Conservation (phyloP, 2,888 invertebrate species). For the Micropterix aruncella region DNA sequence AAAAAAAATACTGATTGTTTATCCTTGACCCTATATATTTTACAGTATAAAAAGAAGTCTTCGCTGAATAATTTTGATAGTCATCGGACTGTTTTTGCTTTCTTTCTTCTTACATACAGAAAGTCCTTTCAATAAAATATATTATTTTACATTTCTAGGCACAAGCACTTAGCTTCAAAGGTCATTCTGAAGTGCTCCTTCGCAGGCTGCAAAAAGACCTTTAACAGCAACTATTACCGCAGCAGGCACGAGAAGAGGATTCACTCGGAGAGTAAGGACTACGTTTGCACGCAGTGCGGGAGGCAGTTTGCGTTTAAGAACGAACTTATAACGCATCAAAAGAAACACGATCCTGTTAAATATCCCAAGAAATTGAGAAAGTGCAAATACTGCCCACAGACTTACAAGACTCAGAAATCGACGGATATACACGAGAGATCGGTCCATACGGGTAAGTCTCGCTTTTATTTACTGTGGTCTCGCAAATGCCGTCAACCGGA, state of each 20-base stretch:
- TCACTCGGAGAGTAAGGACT: constrained; percentile 21
- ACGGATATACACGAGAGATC: constrained; percentile 32
- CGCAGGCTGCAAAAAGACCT: constrained; percentile 19
- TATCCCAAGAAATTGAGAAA: constrained; percentile 19
- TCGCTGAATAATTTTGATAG: too few species aligned
- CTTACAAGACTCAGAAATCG: constrained; percentile 27
- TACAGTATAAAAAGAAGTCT: too few species aligned
- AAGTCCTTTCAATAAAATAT: too few species aligned
- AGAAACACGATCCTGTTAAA: constrained; percentile 23
- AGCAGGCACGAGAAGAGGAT: constrained; percentile 24
- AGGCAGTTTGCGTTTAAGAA: constrained; percentile 23
- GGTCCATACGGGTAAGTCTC: constrained; percentile 29
- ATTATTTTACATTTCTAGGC: too few species aligned
- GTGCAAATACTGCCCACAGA: constrained; percentile 29
- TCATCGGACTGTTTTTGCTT: too few species aligned
- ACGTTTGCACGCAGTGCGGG: constrained; percentile 26
- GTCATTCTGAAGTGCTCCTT: constrained; percentile 20
- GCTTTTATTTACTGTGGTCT: too few species aligned
- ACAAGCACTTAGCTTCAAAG: not conserved
- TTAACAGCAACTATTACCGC: constrained; percentile 22
- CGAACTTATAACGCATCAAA: constrained; percentile 23
- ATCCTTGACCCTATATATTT: too few species aligned
- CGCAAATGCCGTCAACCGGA: too few species aligned
- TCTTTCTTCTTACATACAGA: too few species aligned
- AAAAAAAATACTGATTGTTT: too few species aligned